Conservation (phyloP, 2,888 invertebrate species). For the Dione juno region DNA sequence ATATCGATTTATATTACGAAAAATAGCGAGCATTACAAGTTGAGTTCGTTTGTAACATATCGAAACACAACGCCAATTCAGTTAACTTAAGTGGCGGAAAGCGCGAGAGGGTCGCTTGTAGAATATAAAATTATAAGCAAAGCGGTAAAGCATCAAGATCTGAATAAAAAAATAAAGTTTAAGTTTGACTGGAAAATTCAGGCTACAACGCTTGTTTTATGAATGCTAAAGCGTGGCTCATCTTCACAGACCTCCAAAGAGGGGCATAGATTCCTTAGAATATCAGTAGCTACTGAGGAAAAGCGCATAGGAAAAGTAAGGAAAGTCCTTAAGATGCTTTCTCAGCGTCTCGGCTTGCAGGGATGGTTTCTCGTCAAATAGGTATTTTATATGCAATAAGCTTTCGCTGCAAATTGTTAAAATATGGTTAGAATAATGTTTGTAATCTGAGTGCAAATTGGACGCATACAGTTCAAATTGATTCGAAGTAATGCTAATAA, state of each 20-base stretch:
- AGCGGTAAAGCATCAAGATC: not conserved
- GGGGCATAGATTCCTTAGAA: slow-evolving; percentile 16
- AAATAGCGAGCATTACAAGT: no score
- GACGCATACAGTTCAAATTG: not conserved
- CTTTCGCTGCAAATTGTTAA: slow-evolving; percentile 5
- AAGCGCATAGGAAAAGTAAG: slow-evolving; percentile 24
- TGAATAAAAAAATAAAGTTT: not conserved
- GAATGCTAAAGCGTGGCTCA: slow-evolving; percentile 10
- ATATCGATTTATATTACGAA: no score
- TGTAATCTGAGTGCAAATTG: not conserved
- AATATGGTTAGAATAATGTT: not conserved
- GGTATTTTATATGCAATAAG: not conserved
- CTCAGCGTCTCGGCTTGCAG: slow-evolving; percentile 18
- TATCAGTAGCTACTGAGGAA: slow-evolving; percentile 16
- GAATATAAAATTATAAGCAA: not conserved
- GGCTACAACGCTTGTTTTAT: slow-evolving; percentile 17
- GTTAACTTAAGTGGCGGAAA: no score
- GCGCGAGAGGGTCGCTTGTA: no score
- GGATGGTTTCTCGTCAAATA: slow-evolving; percentile 8
- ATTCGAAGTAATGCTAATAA: no score
- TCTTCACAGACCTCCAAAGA: slow-evolving; percentile 16
- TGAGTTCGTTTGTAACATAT: no score
- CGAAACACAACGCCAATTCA: no score
- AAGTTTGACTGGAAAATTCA: not conserved
- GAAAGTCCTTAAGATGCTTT: slow-evolving; percentile 26